These are phyloP conservation scores for Tychaedon coryphoeus DNA, from an alignment of 2,113 vertebrate species.

Conservation along the genomic window DNA sequence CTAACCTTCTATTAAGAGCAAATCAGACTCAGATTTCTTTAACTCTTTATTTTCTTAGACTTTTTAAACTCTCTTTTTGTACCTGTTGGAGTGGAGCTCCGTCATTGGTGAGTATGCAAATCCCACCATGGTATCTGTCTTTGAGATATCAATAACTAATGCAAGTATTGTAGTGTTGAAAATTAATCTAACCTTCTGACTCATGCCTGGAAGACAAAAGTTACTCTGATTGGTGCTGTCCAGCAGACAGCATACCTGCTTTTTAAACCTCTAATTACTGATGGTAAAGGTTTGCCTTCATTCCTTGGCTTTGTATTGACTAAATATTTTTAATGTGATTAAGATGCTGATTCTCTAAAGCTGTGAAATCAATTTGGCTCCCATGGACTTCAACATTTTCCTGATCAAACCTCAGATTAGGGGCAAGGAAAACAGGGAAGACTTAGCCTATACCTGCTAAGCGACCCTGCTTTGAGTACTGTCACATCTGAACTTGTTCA, in stretches of 20 bases:
- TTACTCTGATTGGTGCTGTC: not conserved
- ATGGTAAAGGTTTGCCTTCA: not conserved
- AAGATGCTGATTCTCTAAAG: not conserved
- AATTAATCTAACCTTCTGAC: not conserved
- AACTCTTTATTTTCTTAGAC: not conserved
- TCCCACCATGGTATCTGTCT: rapidly evolving
- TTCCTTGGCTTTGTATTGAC: not conserved
- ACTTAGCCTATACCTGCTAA: no score
- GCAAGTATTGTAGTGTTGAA: not conserved
- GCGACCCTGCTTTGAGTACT: not conserved
- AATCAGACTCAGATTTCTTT: not conserved
- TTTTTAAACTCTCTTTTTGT: not conserved
- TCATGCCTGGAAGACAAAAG: not conserved
- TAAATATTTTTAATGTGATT: not conserved
- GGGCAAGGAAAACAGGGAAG: not conserved
- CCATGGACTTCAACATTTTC: not conserved
- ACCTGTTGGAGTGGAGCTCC: not conserved
- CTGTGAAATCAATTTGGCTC: not conserved
- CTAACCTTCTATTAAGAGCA: not conserved
- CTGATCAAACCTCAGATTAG: not conserved
- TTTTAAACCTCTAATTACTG: not conserved
- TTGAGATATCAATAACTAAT: not conserved
- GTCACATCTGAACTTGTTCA: not conserved
- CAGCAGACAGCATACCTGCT: not conserved
- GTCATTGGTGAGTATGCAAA: not conserved